phyloP scores from a whole-genome alignment of 2,888 invertebrate species.

The Stegophylla sp. region DNA sequence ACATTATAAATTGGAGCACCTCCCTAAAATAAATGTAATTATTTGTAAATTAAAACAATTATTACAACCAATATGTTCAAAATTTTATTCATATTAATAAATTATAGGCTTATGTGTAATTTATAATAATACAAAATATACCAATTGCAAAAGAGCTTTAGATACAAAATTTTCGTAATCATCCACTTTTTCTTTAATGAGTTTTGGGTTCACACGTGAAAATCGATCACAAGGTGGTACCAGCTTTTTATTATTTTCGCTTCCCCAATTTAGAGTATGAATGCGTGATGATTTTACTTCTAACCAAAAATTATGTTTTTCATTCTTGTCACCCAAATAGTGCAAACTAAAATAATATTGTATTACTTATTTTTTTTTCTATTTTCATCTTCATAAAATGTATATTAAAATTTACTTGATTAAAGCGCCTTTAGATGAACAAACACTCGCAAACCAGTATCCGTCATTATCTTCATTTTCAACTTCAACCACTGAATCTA shows the following conservation, averaged over 20 bases:
- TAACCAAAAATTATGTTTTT: constrained; percentile 43
- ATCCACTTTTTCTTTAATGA: constrained; percentile 35
- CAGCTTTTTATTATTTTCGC: constrained; percentile 41
- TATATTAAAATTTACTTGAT: constrained; percentile 20
- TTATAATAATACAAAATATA: constrained; percentile 6
- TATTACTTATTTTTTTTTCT: not conserved
- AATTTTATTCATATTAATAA: no score
- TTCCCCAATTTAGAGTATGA: constrained; percentile 52
- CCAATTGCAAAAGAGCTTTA: constrained; percentile 27
- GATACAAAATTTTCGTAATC: constrained; percentile 37
- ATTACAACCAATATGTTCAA: no score
- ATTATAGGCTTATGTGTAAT: not conserved
- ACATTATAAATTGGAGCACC: constrained; percentile 51
- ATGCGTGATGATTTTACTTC: constrained; percentile 30
- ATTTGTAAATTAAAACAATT: no score
- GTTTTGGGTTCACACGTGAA: constrained; percentile 24
- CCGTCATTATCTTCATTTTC: constrained; percentile 36
- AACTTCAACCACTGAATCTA: constrained; percentile 34
- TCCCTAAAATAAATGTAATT: constrained; percentile 15
- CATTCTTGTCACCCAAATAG: constrained; percentile 42
- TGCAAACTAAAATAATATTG: constrained; percentile 27
- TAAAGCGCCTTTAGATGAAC: constrained; percentile 35
- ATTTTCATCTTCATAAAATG: not conserved
- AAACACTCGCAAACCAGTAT: constrained; percentile 48
- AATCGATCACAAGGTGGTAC: constrained; percentile 35